Percentiles rank a stretch among this genome's conserved stretches.
These are phyloP conservation scores for Pelagia noctiluca DNA, from an alignment of 30 jellyfish, hydroid and myxozoan genomes.

Conservation along the genomic window DNA sequence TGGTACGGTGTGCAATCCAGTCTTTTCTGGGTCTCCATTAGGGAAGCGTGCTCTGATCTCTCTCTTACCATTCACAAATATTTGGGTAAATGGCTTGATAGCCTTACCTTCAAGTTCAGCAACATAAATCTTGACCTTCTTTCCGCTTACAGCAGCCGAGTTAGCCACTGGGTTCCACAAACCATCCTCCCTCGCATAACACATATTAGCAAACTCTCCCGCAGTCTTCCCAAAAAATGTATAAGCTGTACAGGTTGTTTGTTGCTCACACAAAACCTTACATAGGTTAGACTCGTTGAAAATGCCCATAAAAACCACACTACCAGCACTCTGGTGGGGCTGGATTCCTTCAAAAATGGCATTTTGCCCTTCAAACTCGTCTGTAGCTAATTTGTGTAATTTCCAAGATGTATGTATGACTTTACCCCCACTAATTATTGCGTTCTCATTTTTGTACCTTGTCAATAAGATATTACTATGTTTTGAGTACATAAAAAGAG, in stretches of 20 bases:
- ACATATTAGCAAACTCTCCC: constrained; percentile 76
- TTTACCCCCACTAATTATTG: constrained; percentile 79
- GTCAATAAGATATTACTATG: constrained; percentile 69
- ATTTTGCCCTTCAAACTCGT: constrained; percentile 47
- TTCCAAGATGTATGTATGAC: constrained; percentile 76
- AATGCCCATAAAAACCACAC: constrained; percentile 76
- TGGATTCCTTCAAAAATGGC: constrained; percentile 83
- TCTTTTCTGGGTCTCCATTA: constrained; percentile 93
- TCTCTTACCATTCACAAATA: constrained; percentile 84
- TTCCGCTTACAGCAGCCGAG: constrained; percentile 87
- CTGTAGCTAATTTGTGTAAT: constrained; percentile 43
- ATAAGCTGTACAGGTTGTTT: constrained; percentile 82
- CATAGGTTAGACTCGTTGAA: constrained; percentile 58
- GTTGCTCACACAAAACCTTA: constrained; percentile 67
- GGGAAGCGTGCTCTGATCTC: constrained; percentile 96
- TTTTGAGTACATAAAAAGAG: constrained; percentile 35
- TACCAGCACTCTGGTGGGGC: constrained; percentile 76
- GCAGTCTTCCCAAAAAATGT: constrained; percentile 69
- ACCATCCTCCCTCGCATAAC: constrained; percentile 92
- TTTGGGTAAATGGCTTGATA: constrained; percentile 71
- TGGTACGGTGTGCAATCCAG: constrained; percentile 93
- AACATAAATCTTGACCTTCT: constrained; percentile 79
- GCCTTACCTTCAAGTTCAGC: constrained; percentile 71
- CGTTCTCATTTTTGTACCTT: constrained; percentile 68
- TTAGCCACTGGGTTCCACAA: constrained; percentile 80